Conservation (phyloP, 2,113 vertebrate species). For the Morphnarchus princeps region DNA sequence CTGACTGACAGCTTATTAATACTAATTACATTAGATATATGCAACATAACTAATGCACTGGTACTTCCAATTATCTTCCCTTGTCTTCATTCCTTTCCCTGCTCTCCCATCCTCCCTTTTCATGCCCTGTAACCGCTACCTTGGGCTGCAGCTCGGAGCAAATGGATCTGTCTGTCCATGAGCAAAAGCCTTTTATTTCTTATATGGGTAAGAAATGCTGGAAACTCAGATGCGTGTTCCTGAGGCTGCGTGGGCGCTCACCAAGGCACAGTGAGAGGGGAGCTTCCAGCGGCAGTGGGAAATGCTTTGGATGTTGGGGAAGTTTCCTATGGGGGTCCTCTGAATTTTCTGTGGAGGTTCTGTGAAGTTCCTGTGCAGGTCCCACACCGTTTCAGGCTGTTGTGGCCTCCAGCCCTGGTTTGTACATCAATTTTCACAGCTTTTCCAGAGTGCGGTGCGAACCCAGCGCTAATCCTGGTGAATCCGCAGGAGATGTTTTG, state of each 20-base stretch:
- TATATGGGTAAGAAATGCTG: rapidly evolving
- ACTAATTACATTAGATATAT: slow-evolving; percentile 60
- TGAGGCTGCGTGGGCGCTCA: background rate
- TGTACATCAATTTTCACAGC: background rate
- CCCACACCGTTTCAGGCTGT: background rate
- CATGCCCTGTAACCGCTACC: background rate
- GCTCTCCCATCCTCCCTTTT: slow-evolving; percentile 17
- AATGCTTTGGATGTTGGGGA: background rate
- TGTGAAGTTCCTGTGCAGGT: background rate
- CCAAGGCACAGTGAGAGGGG: rapidly evolving
- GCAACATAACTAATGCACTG: slow-evolving; percentile 52
- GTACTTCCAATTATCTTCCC: slow-evolving; percentile 58
- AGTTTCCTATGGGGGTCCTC: background rate
- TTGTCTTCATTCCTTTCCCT: slow-evolving; percentile 40
- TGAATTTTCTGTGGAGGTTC: background rate
- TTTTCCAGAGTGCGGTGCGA: background rate
- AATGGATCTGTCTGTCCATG: background rate
- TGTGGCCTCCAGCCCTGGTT: background rate
- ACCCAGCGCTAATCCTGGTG: background rate
- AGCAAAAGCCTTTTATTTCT: background rate
- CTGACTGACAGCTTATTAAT: slow-evolving; percentile 69
- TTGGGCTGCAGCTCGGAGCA: background rate
- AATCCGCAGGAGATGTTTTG: background rate
- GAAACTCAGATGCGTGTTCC: background rate
- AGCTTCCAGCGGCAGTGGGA: background rate